These are phyloP conservation scores for Coelinius sp. DNA, from an alignment of 2,888 invertebrate species.

Conservation along the genomic window DNA sequence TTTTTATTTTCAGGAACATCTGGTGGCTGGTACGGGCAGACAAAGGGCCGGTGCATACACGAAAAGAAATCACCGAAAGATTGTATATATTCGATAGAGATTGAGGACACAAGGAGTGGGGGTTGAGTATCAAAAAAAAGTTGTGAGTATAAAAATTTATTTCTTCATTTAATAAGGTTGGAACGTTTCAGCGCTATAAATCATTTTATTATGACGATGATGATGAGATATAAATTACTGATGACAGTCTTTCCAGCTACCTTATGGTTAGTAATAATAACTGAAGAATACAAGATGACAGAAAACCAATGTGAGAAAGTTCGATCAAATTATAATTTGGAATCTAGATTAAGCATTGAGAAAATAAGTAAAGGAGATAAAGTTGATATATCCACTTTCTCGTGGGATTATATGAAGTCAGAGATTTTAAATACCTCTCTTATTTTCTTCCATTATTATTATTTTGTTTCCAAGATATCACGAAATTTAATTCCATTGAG, in stretches of 20 bases:
- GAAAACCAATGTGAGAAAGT: no score
- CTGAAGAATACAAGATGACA: neutral
- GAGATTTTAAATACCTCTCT: no score
- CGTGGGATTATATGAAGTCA: no score
- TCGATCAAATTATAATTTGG: no score
- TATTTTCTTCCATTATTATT: no score
- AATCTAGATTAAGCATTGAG: no score
- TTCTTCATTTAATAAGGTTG: neutral
- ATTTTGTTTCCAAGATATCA: no score
- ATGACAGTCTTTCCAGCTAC: neutral
- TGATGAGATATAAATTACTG: conserved; percentile 9
- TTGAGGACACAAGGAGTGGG: neutral
- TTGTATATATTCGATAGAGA: conserved; percentile 13
- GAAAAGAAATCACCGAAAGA: conserved; percentile 24
- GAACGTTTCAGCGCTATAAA: neutral
- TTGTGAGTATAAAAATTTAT: conserved; percentile 16
- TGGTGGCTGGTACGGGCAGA: conserved; percentile 56
- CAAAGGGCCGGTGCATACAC: conserved; percentile 56
- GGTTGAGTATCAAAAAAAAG: neutral
- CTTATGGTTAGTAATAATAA: neutral
- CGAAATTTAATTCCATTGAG: no score
- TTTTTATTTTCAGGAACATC: conserved; percentile 63
- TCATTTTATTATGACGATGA: neutral
- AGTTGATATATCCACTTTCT: no score
- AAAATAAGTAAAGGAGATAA: no score